These are phyloP conservation scores for Diarsia brunnea DNA, from an alignment of 2,888 invertebrate species.

Conservation along the genomic window DNA sequence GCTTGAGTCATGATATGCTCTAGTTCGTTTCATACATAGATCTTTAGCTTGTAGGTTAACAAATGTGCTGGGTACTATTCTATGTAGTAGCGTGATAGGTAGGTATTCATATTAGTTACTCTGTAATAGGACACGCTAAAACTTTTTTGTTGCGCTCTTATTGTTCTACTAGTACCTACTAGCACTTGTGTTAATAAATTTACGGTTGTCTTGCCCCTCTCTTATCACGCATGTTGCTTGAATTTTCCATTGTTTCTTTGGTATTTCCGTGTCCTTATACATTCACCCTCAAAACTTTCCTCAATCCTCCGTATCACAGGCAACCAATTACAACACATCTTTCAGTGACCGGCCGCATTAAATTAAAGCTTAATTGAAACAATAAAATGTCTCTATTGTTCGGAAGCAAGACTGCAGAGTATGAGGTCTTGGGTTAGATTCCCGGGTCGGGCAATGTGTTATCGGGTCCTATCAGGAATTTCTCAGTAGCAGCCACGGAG, in stretches of 20 bases:
- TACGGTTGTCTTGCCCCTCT: not conserved
- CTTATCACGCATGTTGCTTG: too few species aligned
- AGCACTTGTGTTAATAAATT: not conserved
- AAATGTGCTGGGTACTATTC: not conserved
- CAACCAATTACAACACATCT: not conserved
- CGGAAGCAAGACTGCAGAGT: not conserved
- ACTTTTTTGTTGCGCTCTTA: not conserved
- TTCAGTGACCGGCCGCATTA: not conserved
- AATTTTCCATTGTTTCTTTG: too few species aligned
- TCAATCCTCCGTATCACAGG: not conserved
- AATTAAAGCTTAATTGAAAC: not conserved
- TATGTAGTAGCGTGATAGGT: not conserved
- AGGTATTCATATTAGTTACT: not conserved
- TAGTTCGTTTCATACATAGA: slow-evolving; percentile 5
- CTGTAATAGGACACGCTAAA: not conserved
- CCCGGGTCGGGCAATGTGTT: not conserved
- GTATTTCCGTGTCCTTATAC: not conserved
- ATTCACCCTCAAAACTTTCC: not conserved
- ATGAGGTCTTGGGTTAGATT: too few species aligned
- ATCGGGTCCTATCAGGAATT: too few species aligned
- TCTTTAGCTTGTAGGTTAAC: not conserved
- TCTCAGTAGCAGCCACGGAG: not conserved
- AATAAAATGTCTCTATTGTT: too few species aligned
- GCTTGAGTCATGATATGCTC: slow-evolving; percentile 37
- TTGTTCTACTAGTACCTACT: too few species aligned